Percentiles rank a stretch among this genome's conserved stretches.
Conservation (phyloP, 37 sponge, comb jelly and placozoan genomes). For the Amphimedon queenslandica region DNA sequence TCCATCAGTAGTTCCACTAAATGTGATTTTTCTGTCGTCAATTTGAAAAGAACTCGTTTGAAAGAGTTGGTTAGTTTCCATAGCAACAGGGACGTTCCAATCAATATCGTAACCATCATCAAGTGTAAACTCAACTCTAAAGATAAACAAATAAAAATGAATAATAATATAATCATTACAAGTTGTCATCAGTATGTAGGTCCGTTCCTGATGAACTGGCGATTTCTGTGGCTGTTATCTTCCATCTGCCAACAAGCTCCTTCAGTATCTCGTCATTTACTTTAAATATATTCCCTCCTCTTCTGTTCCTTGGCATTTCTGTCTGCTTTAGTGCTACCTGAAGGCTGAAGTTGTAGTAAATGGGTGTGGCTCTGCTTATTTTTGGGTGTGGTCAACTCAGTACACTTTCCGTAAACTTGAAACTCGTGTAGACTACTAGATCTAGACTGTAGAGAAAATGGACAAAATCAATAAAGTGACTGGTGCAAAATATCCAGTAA, state of each 20-base stretch:
- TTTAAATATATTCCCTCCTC: neutral
- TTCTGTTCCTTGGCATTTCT: constrained; percentile 4
- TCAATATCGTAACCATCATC: constrained; percentile 50
- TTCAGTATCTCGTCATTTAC: neutral
- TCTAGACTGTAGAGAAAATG: neutral
- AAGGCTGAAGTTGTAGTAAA: too few species aligned
- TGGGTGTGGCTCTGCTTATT: neutral
- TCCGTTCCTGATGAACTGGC: too few species aligned
- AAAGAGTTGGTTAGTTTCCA: constrained; percentile 37
- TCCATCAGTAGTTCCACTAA: constrained; percentile 45
- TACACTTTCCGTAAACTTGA: too few species aligned
- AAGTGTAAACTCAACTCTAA: constrained; percentile 48
- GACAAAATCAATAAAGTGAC: constrained; percentile 3
- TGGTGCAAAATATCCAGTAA: neutral
- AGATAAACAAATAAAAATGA: neutral
- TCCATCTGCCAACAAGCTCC: constrained; percentile 13
- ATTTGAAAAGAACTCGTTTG: constrained; percentile 31
- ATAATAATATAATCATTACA: neutral
- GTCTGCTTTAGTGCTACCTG: too few species aligned
- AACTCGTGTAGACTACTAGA: too few species aligned
- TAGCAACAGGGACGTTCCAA: constrained; percentile 34
- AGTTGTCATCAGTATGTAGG: too few species aligned
- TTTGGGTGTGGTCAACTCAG: neutral
- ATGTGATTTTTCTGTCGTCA: constrained; percentile 8
- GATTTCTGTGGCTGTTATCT: too few species aligned